phyloP scores from a whole-genome alignment of 1,140 invertebrate species.

The Pseudachorutes palmiensis region DNA sequence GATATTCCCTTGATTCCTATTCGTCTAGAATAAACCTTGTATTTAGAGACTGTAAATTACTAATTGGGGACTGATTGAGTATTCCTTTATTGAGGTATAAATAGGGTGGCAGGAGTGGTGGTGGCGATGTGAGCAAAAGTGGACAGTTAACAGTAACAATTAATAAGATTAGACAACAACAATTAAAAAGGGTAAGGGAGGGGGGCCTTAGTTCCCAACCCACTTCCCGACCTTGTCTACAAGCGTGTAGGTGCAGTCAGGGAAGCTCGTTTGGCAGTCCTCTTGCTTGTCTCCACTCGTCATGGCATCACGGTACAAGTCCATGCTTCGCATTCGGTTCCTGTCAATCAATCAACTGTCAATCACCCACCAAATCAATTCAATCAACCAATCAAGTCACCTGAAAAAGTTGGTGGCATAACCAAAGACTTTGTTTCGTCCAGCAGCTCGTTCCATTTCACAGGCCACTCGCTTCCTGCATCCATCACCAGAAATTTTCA shows the following conservation, averaged over 20 bases:
- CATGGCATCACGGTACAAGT: conserved; percentile 38
- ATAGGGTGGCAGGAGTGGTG: no score
- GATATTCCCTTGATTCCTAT: no score
- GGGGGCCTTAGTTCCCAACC: conserved; percentile 12
- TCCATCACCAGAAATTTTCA: conserved; percentile 38
- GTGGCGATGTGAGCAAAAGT: no score
- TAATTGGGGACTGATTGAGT: no score
- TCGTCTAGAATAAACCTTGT: no score
- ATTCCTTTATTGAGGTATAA: no score
- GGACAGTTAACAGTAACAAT: no score
- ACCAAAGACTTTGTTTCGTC: conserved; percentile 37
- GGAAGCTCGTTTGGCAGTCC: conserved; percentile 31
- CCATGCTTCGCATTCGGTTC: conserved; percentile 39
- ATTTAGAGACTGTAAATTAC: no score
- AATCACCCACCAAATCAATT: no score
- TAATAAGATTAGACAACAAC: background rate
- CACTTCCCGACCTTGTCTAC: conserved; percentile 39
- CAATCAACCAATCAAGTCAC: no score
- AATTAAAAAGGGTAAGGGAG: background rate
- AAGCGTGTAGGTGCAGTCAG: conserved; percentile 38
- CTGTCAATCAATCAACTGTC: conserved; percentile 14
- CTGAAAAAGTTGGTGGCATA: conserved; percentile 38
- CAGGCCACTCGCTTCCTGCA: conserved; percentile 37
- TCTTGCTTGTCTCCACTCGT: conserved; percentile 34
- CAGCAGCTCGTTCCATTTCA: conserved; percentile 38